Evolutionary conservation across 1,140 invertebrate species (phyloP).

Genomic region (Meloidogyne exigua): DNA sequence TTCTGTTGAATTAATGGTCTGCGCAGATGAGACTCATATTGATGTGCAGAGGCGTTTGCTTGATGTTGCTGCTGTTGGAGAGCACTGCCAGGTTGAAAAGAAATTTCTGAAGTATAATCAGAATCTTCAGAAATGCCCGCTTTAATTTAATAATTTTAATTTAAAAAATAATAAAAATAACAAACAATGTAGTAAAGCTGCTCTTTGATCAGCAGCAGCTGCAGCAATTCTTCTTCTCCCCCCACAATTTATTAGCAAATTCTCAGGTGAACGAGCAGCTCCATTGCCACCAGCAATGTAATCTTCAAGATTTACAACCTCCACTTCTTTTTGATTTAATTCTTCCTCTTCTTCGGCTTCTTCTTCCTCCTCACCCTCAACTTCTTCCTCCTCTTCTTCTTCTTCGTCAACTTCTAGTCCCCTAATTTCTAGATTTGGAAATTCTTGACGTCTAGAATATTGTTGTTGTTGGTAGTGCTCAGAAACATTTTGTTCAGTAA

Average conservation of each 20-base stretch:
- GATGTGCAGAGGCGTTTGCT: constrained; percentile 64
- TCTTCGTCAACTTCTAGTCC: too few relatives aligned
- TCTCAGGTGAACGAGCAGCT: neutral
- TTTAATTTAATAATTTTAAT: constrained; percentile 10
- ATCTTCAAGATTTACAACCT: neutral
- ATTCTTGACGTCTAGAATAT: neutral
- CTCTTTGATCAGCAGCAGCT: neutral
- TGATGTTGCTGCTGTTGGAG: constrained; percentile 23
- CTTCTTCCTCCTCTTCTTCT: neutral
- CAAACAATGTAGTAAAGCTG: neutral
- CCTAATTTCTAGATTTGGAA: neutral
- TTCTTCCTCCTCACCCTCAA: neutral
- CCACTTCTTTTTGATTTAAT: constrained; percentile 1
- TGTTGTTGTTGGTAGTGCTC: neutral
- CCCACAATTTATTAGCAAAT: neutral
- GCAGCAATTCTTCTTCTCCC: neutral
- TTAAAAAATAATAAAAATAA: neutral
- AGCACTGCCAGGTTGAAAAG: constrained; percentile 73
- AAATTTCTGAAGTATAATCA: constrained; percentile 92
- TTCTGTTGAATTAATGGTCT: neutral
- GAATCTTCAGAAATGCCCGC: constrained; percentile 91
- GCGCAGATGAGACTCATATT: constrained; percentile 52
- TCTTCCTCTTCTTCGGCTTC: neutral
- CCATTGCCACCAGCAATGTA: neutral
- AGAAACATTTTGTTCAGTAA: neutral